Evolutionary conservation across 2,888 invertebrate species (phyloP).

Genomic region (Thymelicus acteon): DNA sequence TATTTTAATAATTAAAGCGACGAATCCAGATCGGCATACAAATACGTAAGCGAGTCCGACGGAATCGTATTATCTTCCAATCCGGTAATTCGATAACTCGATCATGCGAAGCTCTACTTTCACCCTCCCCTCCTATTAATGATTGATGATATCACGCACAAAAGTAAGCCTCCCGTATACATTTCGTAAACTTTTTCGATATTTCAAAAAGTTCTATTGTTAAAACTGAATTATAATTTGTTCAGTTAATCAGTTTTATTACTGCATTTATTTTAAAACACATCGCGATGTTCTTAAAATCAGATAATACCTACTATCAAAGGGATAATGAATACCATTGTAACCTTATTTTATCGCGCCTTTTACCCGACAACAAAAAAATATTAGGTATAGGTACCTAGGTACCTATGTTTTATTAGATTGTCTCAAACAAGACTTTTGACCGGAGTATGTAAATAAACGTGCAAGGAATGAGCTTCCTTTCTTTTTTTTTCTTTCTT

Average conservation of each 20-base stretch:
- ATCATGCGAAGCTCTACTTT: slow-evolving; percentile 37
- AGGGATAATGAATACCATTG: too few relatives aligned
- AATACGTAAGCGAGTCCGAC: slow-evolving; percentile 28
- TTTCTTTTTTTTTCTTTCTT: too few relatives aligned
- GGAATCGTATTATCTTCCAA: slow-evolving; percentile 33
- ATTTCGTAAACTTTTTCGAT: slow-evolving; percentile 18
- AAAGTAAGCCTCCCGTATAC: slow-evolving; percentile 19
- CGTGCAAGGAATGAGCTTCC: too few relatives aligned
- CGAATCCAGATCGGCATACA: slow-evolving; percentile 36
- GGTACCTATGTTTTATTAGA: too few relatives aligned
- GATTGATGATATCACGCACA: slow-evolving; percentile 37
- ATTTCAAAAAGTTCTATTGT: slow-evolving; percentile 20
- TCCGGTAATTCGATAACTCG: slow-evolving; percentile 36
- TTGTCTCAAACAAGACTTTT: too few relatives aligned
- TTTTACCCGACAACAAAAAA: too few relatives aligned
- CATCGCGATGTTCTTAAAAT: too few relatives aligned
- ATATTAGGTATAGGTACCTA: too few relatives aligned
- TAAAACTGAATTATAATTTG: slow-evolving; percentile 13
- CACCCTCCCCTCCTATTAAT: slow-evolving; percentile 33
- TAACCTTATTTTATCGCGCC: too few relatives aligned
- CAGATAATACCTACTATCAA: too few relatives aligned
- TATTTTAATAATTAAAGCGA: slow-evolving; percentile 37
- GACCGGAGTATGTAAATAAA: too few relatives aligned
- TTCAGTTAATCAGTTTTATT: background rate
- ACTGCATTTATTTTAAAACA: too few relatives aligned